A percentile compares a stretch with the other conserved stretches of the same genome.
These are phyloP conservation scores for Cheilosia vernalis DNA, from an alignment of 2,888 invertebrate genomes.

Conservation along the genomic window DNA sequence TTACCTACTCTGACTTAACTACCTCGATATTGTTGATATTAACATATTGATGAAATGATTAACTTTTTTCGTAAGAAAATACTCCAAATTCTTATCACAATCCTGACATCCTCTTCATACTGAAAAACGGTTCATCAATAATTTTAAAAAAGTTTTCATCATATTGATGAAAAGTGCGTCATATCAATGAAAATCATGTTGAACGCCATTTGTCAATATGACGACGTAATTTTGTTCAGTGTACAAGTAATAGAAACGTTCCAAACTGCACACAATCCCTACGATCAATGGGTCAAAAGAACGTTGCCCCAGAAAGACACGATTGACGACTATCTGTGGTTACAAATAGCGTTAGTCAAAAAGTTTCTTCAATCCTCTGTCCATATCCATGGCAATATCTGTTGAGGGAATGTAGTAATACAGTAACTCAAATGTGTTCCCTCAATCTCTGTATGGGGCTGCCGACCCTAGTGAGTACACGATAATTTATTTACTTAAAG, in stretches of 20 bases:
- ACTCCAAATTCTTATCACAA: too few species aligned
- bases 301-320: constrained; percentile 1
- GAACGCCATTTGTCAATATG: too few species aligned
- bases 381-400: not conserved
- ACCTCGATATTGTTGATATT: too few species aligned
- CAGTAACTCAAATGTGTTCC: not conserved
- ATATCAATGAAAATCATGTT: too few species aligned
- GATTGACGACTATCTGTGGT: constrained; percentile 37
- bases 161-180: too few species aligned
- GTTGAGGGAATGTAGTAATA: not conserved
- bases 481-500: constrained; percentile 50
- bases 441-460: not conserved
- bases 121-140: too few species aligned
- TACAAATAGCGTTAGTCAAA: constrained; percentile 40
- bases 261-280: constrained; percentile 1
- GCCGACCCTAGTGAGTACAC: constrained; percentile 18
- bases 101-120: too few species aligned
- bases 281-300: constrained; percentile 9
- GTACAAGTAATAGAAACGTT: constrained; percentile 28
- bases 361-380: constrained; percentile 23
- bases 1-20: too few species aligned
- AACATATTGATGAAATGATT: too few species aligned
- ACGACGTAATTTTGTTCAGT: too few species aligned
- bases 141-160: too few species aligned
- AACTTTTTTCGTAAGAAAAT: too few species aligned